Evolutionary conservation across 2,888 invertebrate species (phyloP).

Genomic region (Drosophila siamana): DNA sequence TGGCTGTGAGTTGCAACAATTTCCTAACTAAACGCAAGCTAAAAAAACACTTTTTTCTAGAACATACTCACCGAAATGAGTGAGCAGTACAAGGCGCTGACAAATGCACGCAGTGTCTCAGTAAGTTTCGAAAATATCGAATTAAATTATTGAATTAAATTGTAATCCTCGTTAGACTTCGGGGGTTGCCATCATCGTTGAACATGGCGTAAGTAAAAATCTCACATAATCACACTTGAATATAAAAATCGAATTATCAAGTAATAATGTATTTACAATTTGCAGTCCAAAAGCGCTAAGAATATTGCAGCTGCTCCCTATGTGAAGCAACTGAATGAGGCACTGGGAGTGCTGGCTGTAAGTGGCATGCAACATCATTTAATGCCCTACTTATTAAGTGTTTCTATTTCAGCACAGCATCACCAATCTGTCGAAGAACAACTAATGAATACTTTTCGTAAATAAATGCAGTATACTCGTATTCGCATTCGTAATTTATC

Average conservation of each 20-base stretch:
- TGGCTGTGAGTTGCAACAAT: conserved; percentile 40
- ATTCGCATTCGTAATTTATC: conserved; percentile 11
- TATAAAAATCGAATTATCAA: not conserved
- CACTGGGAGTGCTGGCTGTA: conserved; percentile 37
- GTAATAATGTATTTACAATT: not conserved
- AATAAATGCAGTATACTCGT: conserved; percentile 19
- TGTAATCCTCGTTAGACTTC: conserved; percentile 19
- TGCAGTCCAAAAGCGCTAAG: conserved; percentile 47
- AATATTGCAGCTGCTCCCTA: conserved; percentile 51
- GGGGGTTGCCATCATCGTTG: conserved; percentile 51
- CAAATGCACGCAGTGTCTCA: conserved; percentile 29
- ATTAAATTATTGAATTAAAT: not conserved
- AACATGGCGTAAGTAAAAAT: conserved; percentile 45
- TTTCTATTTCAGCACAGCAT: conserved; percentile 48
- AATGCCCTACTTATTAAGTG: conserved; percentile 18
- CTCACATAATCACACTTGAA: not conserved
- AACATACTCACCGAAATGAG: conserved; percentile 55
- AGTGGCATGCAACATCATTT: not conserved
- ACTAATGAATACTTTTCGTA: conserved; percentile 23
- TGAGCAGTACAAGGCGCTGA: conserved; percentile 9
- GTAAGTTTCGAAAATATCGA: conserved; percentile 39
- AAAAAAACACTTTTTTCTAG: conserved; percentile 12
- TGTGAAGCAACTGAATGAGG: conserved; percentile 39
- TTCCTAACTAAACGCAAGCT: not conserved
- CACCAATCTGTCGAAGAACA: conserved; percentile 34